Percentiles rank a stretch among this genome's conserved stretches.
Conservation (phyloP, 2,888 invertebrate genomes). For the Tetheella fluctuosa region DNA sequence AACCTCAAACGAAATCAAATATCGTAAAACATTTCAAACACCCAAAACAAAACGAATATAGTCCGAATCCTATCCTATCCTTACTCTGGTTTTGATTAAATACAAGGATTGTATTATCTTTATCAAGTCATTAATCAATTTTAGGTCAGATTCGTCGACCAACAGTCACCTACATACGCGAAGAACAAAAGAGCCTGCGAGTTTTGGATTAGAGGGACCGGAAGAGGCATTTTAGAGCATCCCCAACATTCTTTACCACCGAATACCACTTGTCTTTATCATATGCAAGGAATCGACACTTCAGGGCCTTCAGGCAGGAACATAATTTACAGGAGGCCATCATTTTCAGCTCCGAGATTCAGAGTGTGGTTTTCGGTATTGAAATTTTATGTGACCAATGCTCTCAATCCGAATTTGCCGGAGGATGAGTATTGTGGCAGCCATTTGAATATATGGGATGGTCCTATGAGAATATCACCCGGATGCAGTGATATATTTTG, state of each 20-base stretch:
- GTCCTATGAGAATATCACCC: constrained; percentile 89
- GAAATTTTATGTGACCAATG: constrained; percentile 91
- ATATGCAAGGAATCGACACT: constrained; percentile 87
- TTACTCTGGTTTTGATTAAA: constrained; percentile 31
- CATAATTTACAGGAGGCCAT: constrained; percentile 81
- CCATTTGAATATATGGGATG: constrained; percentile 94
- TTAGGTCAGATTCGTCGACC: constrained; percentile 93
- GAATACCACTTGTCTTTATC: constrained; percentile 95
- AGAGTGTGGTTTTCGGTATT: constrained; percentile 94
- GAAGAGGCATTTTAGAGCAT: constrained; percentile 91
- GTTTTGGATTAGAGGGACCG: constrained; percentile 92
- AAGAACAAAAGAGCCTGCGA: constrained; percentile 93
- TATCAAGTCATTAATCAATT: constrained; percentile 61
- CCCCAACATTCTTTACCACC: constrained; percentile 94
- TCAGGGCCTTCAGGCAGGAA: constrained; percentile 84
- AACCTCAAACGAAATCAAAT: neutral
- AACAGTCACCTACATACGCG: constrained; percentile 92
- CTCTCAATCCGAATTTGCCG: constrained; percentile 86
- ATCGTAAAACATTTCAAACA: neutral
- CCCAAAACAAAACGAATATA: neutral
- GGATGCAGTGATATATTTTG: constrained; percentile 92
- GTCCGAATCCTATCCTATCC: neutral
- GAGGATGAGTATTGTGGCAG: constrained; percentile 92
- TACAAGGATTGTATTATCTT: constrained; percentile 40
- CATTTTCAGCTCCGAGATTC: constrained; percentile 88